phyloP scores from a whole-genome alignment of 2,888 invertebrate species.

The Sarcophaga carnaria region DNA sequence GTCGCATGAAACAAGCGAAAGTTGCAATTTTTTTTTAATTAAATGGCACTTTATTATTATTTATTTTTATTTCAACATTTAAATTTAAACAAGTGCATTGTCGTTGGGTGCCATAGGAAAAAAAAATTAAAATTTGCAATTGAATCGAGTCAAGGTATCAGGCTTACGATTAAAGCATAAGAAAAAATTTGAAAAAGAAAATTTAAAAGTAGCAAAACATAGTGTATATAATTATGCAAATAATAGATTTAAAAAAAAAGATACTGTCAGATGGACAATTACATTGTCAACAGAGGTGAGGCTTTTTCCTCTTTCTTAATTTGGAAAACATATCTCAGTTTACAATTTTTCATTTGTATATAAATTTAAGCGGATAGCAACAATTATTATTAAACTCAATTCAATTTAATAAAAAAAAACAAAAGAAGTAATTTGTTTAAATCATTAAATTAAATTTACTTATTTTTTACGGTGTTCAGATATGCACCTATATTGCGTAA shows the following conservation, averaged over 20 bases:
- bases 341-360: not conserved
- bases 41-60: constrained; percentile 47
- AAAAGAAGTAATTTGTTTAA: too few species aligned
- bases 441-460: too few species aligned
- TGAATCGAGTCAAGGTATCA: constrained; percentile 36
- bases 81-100: constrained; percentile 57
- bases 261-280: constrained; percentile 6
- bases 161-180: constrained; percentile 53
- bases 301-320: not conserved
- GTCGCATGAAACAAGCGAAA: constrained; percentile 50
- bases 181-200: not conserved
- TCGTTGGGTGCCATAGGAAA: constrained; percentile 1
- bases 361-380: too few species aligned
- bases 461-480: too few species aligned
- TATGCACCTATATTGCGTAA: too few species aligned
- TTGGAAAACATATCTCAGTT: not conserved
- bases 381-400: too few species aligned
- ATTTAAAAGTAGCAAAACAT: constrained; percentile 5
- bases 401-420: too few species aligned
- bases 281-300: not conserved
- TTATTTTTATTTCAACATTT: constrained; percentile 21
- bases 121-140: constrained; percentile 28
- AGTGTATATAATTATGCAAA: constrained; percentile 60
- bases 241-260: constrained; percentile 30
- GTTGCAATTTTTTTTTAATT: constrained; percentile 60